Evolutionary conservation across 2,888 invertebrate species (phyloP).

Genomic region (Eristalis arbustorum): DNA sequence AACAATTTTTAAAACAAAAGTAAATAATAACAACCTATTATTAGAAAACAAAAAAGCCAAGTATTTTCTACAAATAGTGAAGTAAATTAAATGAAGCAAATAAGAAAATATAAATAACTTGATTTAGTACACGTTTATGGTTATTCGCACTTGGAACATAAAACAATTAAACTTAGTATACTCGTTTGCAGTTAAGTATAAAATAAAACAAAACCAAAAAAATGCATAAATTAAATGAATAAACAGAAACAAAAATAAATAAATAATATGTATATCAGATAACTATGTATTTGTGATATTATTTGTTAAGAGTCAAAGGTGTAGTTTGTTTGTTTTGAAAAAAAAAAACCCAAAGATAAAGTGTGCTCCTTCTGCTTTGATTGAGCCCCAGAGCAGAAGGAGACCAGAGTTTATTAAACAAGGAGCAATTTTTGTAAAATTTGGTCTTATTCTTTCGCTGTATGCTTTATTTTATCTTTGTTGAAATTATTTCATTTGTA

Average conservation of each 20-base stretch:
- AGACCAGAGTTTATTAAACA: neutral
- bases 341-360: neutral
- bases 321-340: constrained; percentile 29
- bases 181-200: constrained; percentile 39
- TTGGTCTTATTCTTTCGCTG: neutral
- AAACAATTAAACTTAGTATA: constrained; percentile 31
- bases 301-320: constrained; percentile 62
- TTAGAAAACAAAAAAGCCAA: constrained; percentile 58
- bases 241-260: constrained; percentile 1
- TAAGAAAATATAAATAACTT: constrained; percentile 1
- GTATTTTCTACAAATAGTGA: constrained; percentile 67
- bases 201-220: constrained; percentile 8
- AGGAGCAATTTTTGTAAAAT: neutral
- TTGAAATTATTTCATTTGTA: constrained; percentile 11
- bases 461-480: no score
- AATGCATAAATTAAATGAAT: constrained; percentile 17
- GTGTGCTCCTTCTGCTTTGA: constrained; percentile 60
- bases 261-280: constrained; percentile 41
- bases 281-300: constrained; percentile 70
- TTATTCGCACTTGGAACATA: constrained; percentile 56
- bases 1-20: constrained; percentile 52
- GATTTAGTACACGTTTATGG: constrained; percentile 58
- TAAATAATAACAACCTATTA: constrained; percentile 28
- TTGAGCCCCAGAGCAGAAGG: constrained; percentile 66
- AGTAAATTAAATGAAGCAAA: constrained; percentile 26